These are phyloP conservation scores for Sminthopsis crassicaudata DNA, from an alignment of 2,113 vertebrate genomes.

Conservation along the genomic window DNA sequence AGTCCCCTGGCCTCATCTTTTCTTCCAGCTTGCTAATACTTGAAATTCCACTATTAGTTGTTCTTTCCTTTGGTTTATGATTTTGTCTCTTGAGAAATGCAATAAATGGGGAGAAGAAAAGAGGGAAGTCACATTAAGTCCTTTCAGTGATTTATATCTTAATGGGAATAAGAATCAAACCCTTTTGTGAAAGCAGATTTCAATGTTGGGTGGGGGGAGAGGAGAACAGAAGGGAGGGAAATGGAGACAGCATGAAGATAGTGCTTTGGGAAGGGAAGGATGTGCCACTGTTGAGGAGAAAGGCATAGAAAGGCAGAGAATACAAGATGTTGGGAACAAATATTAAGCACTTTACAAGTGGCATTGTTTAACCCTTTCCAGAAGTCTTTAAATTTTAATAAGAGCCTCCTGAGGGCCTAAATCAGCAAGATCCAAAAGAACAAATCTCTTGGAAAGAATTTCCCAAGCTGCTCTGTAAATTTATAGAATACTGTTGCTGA, in stretches of 20 bases:
- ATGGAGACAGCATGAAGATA: background rate
- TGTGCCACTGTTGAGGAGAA: background rate
- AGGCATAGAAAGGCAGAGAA: background rate
- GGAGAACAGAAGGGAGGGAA: background rate
- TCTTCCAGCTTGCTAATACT: background rate
- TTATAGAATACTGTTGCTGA: background rate
- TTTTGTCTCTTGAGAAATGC: background rate
- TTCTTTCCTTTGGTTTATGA: background rate
- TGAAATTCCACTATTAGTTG: background rate
- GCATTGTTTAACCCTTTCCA: background rate
- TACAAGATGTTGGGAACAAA: background rate
- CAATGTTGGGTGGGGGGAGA: background rate
- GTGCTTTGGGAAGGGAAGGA: background rate
- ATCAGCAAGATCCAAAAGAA: background rate
- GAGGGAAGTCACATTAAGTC: background rate
- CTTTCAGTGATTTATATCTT: background rate
- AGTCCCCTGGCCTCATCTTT: background rate
- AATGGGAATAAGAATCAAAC: background rate
- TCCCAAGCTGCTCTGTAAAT: background rate
- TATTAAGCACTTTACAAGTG: background rate
- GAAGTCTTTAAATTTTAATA: background rate
- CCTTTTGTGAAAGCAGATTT: background rate
- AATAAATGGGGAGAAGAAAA: background rate
- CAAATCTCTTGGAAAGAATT: background rate
- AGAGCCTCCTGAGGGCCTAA: background rate